Base-by-base conservation (phyloP, 92 coral and sea anemone species). In the Micromussa lordhowensis region DNA sequence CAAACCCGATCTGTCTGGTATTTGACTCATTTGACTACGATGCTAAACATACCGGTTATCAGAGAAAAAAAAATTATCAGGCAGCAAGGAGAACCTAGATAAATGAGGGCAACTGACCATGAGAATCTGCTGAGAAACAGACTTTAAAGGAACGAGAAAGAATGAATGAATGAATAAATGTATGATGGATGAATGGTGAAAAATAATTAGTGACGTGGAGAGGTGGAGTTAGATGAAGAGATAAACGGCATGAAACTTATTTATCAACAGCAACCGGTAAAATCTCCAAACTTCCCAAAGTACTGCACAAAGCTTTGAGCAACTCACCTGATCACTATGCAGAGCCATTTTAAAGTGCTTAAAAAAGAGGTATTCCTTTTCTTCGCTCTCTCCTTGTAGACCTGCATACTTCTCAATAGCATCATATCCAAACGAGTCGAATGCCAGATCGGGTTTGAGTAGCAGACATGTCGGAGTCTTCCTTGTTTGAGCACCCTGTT, bases 401-500 rank as follows among this genome's bases (percentile, higher is more conserved):
- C 31, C 34, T 35, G 86, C 77, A 34, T 63, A 82, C 59, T 82
- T 82, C 44, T 82, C 86, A 30, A 59, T 14, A 88, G 94, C 35
- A 85, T 92, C 21, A 91, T 92, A 88, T 0, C 91, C 91, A 81
- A 88, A 88, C 22, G 79, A 69, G 75, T 88, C 86, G 51, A 88
- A 88, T 10, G 77, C 11, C 9, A 58, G 54, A 8, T 88, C 81
- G 13, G 91, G 91, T 24, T 75, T 73, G 72, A 88, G 85, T 15
- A 88, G 79, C 11, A 80, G 79, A 24, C 80, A 88, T 1, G 91
- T 88, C 3, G 53, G 44, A 10, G 86, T 68, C 17, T 82, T 82
- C 36, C 70, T 69, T 48, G 75, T 82, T 59, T 63, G 86, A 0
- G 18, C 73, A 0, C 86, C 91, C 32, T 80, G 81, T 15, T 88